These are phyloP conservation scores for Pangasius djambal DNA, from an alignment of 2,797 vertebrate genomes.

Conservation along the genomic window DNA sequence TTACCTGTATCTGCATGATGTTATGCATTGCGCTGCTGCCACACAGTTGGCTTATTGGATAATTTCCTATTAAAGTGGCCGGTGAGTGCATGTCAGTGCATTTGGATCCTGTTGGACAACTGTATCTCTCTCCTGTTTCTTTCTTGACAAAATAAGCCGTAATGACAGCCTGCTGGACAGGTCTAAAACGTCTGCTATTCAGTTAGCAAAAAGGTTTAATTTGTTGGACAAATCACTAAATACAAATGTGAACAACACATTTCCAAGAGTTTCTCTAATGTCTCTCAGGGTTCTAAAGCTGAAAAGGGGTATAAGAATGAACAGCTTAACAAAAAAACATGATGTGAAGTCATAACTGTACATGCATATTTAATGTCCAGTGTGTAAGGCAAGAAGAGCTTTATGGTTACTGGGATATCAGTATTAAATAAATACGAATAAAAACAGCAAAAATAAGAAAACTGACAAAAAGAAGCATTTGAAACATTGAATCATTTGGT, in stretches of 20 bases:
- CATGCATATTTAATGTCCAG: slow-evolving; percentile 31
- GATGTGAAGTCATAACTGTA: slow-evolving; percentile 31
- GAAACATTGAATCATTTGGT: background rate
- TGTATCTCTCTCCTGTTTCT: background rate
- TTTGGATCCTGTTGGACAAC: slow-evolving; percentile 14
- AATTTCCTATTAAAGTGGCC: background rate
- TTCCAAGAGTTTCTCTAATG: slow-evolving; percentile 35
- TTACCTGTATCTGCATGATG: background rate
- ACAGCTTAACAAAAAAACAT: slow-evolving; percentile 34
- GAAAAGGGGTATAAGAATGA: background rate
- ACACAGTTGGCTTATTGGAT: background rate
- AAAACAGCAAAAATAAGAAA: background rate
- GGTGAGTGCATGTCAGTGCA: background rate
- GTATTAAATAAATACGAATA: background rate
- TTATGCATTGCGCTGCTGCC: background rate
- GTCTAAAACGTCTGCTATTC: slow-evolving; percentile 36
- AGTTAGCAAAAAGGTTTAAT: slow-evolving; percentile 13
- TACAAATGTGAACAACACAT: slow-evolving; percentile 14
- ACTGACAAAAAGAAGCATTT: background rate
- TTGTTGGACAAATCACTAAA: slow-evolving; percentile 4
- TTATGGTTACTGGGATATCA: background rate
- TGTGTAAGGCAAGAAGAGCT: background rate
- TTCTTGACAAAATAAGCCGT: slow-evolving; percentile 14
- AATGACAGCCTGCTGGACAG: slow-evolving; percentile 52
- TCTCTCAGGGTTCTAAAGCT: slow-evolving; percentile 51